Conservation (phyloP, 2,113 vertebrate species). For the Urocynchramus pylzowi region DNA sequence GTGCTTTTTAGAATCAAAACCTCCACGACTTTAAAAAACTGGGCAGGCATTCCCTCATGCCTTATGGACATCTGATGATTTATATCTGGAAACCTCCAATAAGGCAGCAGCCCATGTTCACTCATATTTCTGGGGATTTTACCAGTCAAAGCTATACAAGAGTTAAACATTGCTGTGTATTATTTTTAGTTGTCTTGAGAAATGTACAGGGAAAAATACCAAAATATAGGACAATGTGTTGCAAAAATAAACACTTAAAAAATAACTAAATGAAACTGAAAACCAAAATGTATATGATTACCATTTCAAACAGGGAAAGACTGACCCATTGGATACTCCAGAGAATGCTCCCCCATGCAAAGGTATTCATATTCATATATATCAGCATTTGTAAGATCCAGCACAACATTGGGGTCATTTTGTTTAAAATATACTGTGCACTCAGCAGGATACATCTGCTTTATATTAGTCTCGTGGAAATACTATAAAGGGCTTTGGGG, state of each 20-base stretch:
- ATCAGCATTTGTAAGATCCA: constrained; percentile 39
- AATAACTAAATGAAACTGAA: constrained; percentile 22
- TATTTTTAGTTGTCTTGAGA: constrained; percentile 24
- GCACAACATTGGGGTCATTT: constrained; percentile 33
- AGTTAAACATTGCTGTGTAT: neutral
- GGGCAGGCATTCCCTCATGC: neutral
- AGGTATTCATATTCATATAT: constrained; percentile 39
- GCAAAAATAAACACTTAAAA: constrained; percentile 37
- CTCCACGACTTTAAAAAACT: neutral
- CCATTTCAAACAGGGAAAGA: constrained; percentile 16
- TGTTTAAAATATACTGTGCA: constrained; percentile 49
- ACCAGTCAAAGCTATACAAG: neutral
- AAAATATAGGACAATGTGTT: neutral
- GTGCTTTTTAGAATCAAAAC: neutral
- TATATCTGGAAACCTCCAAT: neutral
- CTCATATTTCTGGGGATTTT: neutral
- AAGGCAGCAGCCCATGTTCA: neutral
- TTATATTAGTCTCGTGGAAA: constrained; percentile 47
- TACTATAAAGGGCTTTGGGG: constrained; percentile 21
- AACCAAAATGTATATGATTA: constrained; percentile 24
- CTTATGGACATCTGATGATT: neutral
- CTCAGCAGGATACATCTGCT: constrained; percentile 49
- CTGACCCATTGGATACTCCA: constrained; percentile 5
- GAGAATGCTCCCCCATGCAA: neutral
- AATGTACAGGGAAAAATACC: neutral